Evolutionary conservation across 2,797 vertebrate species (phyloP), one percentile per base, ranked within the genome.

Genomic region (Phoxinus dragarum): DNA sequence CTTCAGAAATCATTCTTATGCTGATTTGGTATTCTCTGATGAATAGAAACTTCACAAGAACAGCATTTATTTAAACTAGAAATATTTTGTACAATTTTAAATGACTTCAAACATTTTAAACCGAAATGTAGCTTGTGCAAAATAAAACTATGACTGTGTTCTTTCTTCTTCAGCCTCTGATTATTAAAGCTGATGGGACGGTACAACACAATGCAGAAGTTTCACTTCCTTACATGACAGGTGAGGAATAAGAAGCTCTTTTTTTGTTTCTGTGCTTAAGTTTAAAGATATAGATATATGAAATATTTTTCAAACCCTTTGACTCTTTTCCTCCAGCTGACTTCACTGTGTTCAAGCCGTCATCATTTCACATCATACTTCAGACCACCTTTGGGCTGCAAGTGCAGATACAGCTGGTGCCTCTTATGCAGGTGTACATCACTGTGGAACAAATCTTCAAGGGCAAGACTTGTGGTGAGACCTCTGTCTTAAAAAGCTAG

Each of bases 371-470:
- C 93, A 89, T 97, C 74, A 12, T 97, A 38, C 91, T 98, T 66
- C 95, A 95, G 89, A 97, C 96, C 0, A 84, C 72, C 38, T 93
- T 93, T 44, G 97, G 97, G 5, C 88, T 99, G 73, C 94, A 95
- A 88, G 90, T 99, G 80, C 97, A 98, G 90, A 92, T 99, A 69
- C 98, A 99, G 84, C 90, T 97, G 86, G 88, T 91, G 82, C 96
- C 95, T 2, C 0, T 97, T 76, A 97, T 99, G 98, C 98, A 99
- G 89, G 91, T 98, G 49, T 99, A 97, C 82, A 89, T 95, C 71
- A 96, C 89, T 2, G 91, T 94, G 81, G 95, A 97, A 2, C 93
- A 95, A 10, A 93, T 91, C 59, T 95, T 95, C 91, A 93, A 84
- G 88, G 71, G 74, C 85, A 95, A 94, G 91, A 95, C 94, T 1